Conservation (phyloP, 35 echinoderm and acorn worm species). For the Strongylocentrotus purpuratus region DNA sequence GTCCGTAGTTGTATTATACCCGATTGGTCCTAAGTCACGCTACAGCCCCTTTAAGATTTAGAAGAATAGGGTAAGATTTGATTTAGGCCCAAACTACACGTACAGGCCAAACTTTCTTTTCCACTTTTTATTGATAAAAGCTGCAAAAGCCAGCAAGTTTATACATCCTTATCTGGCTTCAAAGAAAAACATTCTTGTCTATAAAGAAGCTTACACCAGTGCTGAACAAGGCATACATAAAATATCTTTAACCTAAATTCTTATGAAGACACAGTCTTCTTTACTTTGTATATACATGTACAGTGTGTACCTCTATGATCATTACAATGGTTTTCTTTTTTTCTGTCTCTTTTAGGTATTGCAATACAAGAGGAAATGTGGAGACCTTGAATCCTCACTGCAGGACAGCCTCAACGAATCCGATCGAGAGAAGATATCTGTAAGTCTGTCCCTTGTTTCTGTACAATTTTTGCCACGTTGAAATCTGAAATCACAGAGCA, state of each 20-base stretch:
- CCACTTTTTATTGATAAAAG: background rate
- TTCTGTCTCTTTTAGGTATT: constrained; percentile 74
- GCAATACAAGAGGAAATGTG: constrained; percentile 99
- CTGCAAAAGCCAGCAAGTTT: background rate
- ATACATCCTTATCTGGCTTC: background rate
- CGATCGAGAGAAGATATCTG: constrained; percentile 67
- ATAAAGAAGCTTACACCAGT: background rate
- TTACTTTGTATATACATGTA: too few relatives aligned
- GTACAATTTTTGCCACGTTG: background rate
- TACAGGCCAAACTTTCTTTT: background rate
- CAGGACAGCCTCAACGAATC: constrained; percentile 74
- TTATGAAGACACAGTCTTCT: too few relatives aligned
- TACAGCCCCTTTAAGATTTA: too few relatives aligned
- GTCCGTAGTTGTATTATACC: too few relatives aligned
- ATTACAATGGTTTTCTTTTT: too few relatives aligned
- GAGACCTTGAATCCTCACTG: constrained; percentile 85
- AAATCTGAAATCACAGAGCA: background rate
- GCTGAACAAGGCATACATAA: too few relatives aligned
- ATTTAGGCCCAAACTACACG: too few relatives aligned
- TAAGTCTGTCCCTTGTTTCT: constrained; percentile 48
- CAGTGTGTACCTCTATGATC: too few relatives aligned
- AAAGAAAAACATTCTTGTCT: too few relatives aligned
- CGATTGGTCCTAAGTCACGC: too few relatives aligned
- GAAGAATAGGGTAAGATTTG: too few relatives aligned
- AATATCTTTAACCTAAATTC: background rate